A percentile compares a stretch with the other conserved stretches of the same genome.
phyloP scores from a whole-genome alignment of 2,113 vertebrate species.

The Cebus imitator region DNA sequence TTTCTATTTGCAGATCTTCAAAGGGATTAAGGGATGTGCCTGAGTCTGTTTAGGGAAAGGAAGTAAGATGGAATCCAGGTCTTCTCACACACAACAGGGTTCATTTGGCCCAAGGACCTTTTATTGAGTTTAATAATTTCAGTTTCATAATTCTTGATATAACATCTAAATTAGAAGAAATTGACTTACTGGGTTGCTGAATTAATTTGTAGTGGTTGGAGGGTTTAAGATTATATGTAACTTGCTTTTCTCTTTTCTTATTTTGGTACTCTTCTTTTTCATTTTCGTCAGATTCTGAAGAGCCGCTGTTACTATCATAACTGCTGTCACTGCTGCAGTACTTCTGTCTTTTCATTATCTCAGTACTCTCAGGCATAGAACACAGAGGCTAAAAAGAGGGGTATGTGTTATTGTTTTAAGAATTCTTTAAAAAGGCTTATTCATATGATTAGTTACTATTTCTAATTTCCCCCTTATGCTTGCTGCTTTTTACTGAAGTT shows the following conservation, averaged over 20 bases:
- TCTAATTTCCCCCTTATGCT: neutral
- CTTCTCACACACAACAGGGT: neutral
- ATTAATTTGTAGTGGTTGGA: slow-evolving; percentile 86
- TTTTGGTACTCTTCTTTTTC: slow-evolving; percentile 83
- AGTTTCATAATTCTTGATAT: slow-evolving; percentile 6
- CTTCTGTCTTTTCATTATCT: slow-evolving; percentile 85
- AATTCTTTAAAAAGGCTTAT: neutral
- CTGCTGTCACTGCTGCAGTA: slow-evolving; percentile 88
- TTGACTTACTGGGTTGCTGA: slow-evolving; percentile 91
- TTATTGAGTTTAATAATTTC: slow-evolving; percentile 44
- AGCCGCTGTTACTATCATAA: slow-evolving; percentile 86
- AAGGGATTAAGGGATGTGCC: neutral
- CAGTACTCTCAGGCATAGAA: slow-evolving; percentile 95
- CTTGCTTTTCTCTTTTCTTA: slow-evolving; percentile 90
- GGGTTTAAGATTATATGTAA: slow-evolving; percentile 88
- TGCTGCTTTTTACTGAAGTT: neutral
- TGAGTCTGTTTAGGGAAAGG: neutral
- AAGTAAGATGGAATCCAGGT: neutral
- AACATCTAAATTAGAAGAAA: neutral
- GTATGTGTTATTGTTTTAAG: slow-evolving; percentile 4
- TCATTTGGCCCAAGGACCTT: slow-evolving; percentile 29
- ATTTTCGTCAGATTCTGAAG: slow-evolving; percentile 87
- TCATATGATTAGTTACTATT: neutral
- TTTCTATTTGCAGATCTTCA: neutral
- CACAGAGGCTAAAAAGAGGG: slow-evolving; percentile 87